Conservation (phyloP, 2,113 vertebrate genomes). For the Oncorhynchus kisutch region DNA sequence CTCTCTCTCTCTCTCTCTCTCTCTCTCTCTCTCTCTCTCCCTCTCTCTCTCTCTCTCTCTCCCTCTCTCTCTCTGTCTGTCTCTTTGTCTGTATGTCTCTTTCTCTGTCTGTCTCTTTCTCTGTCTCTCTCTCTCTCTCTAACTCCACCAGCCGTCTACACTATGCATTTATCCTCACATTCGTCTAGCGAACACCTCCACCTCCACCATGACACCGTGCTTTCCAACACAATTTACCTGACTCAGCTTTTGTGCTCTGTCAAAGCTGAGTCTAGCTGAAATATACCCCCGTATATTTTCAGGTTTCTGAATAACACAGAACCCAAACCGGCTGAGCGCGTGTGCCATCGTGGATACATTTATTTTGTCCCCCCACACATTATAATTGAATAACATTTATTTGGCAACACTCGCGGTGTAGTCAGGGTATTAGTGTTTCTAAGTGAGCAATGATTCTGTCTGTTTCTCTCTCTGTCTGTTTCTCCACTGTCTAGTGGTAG, state of each 20-base stretch:
- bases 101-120: rapidly evolving
- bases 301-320: background rate
- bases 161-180: slow-evolving; percentile 69
- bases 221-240: slow-evolving; percentile 45
- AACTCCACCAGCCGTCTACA: slow-evolving; percentile 49
- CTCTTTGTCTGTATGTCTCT: no score
- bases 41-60: background rate
- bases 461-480: background rate
- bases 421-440: slow-evolving; percentile 22
- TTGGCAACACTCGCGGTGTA: no score
- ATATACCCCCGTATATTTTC: slow-evolving; percentile 12
- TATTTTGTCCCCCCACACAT: no score
- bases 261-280: slow-evolving; percentile 13
- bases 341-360: no score
- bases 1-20: no score
- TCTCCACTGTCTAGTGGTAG: no score
- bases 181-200: slow-evolving; percentile 37
- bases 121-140: background rate
- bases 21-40: background rate
- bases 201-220: slow-evolving; percentile 13
- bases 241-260: slow-evolving; percentile 24
- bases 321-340: no score
- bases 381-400: no score
- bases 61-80: no score
- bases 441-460: slow-evolving; percentile 41